Evolutionary conservation across 2,888 invertebrate species (phyloP), one percentile per base, ranked within the genome.

Genomic region (Sphaerophoria rueppellii): DNA sequence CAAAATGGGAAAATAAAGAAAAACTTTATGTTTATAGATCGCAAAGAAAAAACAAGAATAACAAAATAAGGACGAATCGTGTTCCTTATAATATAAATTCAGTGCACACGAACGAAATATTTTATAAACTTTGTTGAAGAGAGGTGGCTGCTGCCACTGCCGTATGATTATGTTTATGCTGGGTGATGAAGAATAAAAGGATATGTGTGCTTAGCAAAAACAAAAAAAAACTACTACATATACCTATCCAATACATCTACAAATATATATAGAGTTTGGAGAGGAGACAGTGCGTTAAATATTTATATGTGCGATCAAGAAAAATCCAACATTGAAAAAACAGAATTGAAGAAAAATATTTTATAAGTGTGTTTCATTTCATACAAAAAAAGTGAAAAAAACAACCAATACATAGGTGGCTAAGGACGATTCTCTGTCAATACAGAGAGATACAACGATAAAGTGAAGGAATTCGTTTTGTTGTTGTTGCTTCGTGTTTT

Each of bases 221-320:
- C 4, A 5, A 50, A 50, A 50, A 50, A 11, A 9, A 43, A 5
- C 14, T 50, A 50, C 4, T 40, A 58, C 58, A 60, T 4, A 48
- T 6, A 54, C 6, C 48, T 57, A 57, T 61, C 60, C 40, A 70
- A 73, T 69, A 24, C 24, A 1, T 7, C 2, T 34, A 32, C n/a
- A 52, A n/a, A n/a, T 16, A 54, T 6, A 57, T 60, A 54, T 70
- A 63, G 12, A 67, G 60, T 43, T 24, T 24, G 24, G 24, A 24
- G 34, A 50, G 7, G 35, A 72, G 60, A 67, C 67, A 52, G 76
- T 81, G 85, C 76, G 69, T 85, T 85, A 81, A 85, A 85, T 76
- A 85, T 85, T 85, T 85, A 81, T 85, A 81, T 81, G 73, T 81
- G 77, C 61, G 73, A 83, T 79, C 82, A 79, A 61, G 76, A 85